A percentile compares a stretch with the other conserved stretches of the same genome.
These are phyloP conservation scores for Cephus pygmeus DNA, from an alignment of 2,888 invertebrate genomes.

Conservation along the genomic window DNA sequence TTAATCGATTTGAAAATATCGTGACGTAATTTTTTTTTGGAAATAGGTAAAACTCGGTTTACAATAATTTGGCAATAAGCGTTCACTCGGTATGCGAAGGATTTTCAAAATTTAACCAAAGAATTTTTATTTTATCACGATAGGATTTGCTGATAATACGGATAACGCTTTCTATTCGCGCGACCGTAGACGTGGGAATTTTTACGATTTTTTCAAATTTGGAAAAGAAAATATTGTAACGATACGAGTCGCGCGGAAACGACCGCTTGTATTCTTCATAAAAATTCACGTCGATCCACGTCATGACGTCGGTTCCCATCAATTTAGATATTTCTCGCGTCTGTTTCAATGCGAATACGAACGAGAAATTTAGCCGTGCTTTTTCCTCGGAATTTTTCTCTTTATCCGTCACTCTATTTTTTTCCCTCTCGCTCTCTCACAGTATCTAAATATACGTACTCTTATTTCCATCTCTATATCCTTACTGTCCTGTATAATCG, in stretches of 20 bases:
- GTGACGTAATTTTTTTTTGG: background rate
- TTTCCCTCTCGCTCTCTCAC: constrained; percentile 10
- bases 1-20: background rate
- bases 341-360: background rate
- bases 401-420: constrained; percentile 4
- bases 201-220: background rate
- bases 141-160: background rate
- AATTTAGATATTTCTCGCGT: background rate
- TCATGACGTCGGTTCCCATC: background rate
- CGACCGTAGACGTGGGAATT: background rate
- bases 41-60: background rate
- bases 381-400: background rate
- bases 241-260: background rate
- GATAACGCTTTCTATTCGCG: background rate
- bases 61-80: background rate
- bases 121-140: background rate
- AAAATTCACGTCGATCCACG: background rate
- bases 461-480: background rate
- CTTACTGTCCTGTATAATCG: constrained; percentile 17
- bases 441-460: constrained; percentile 2
- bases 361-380: background rate
- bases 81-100: background rate
- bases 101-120: background rate
- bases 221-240: background rate
- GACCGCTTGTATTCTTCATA: constrained; percentile 9